Evolutionary conservation across 2,797 vertebrate genomes (phyloP).

Genomic region (Oreochromis mossambicus): DNA sequence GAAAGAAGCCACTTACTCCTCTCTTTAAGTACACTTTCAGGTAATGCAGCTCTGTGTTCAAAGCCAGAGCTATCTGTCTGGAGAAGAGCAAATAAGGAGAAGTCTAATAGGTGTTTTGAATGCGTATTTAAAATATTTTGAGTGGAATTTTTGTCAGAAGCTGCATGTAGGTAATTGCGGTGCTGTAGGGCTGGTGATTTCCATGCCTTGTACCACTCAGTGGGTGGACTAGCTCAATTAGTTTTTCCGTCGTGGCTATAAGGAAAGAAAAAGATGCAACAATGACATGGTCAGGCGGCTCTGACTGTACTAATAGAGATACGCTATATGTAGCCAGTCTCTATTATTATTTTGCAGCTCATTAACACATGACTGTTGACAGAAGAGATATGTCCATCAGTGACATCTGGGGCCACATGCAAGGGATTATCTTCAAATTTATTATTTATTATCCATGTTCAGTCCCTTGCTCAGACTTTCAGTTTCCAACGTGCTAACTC

Average conservation of each 20-base stretch:
- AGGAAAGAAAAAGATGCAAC: background rate
- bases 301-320: background rate
- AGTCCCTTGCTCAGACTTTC: background rate
- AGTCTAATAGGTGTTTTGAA: background rate
- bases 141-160: background rate
- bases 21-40: background rate
- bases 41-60: background rate
- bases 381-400: conserved; percentile 18
- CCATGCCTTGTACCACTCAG: background rate
- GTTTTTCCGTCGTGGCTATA: background rate
- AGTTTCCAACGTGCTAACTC: conserved; percentile 3
- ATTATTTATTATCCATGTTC: background rate
- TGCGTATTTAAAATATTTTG: background rate
- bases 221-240: background rate
- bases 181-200: background rate
- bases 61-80: background rate
- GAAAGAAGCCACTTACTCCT: background rate
- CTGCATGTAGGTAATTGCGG: background rate
- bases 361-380: conserved; percentile 31
- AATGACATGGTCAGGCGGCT: background rate
- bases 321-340: background rate
- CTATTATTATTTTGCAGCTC: conserved; percentile 18
- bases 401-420: conserved; percentile 4
- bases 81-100: background rate
- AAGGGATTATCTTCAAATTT: background rate